phyloP scores from a whole-genome alignment of 2,113 vertebrate genomes.

The Prunella himalayana region DNA sequence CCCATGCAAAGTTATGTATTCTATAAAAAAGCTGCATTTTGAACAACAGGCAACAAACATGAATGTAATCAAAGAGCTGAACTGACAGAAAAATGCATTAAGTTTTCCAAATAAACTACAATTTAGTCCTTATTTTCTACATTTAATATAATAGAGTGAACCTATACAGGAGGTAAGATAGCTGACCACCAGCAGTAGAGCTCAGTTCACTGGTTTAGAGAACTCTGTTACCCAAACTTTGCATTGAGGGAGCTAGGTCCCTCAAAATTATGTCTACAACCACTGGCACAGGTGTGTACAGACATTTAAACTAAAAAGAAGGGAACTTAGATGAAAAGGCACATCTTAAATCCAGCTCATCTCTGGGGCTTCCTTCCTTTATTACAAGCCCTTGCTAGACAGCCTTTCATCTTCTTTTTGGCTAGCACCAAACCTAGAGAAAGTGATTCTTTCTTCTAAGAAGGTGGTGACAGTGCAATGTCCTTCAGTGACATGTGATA shows the following conservation, averaged over 20 bases:
- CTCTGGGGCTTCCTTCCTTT: background rate
- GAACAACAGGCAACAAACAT: background rate
- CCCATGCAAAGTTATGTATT: background rate
- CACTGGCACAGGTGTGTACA: background rate
- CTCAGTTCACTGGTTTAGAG: background rate
- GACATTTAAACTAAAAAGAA: background rate
- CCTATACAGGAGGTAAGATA: background rate
- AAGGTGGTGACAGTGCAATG: background rate
- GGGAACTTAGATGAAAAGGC: background rate
- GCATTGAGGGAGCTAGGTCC: background rate
- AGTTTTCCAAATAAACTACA: background rate
- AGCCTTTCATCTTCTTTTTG: background rate
- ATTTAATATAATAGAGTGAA: background rate
- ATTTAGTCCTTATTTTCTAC: background rate
- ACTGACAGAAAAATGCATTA: background rate
- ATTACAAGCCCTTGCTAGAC: background rate
- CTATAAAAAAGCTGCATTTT: background rate
- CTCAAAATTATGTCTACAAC: background rate
- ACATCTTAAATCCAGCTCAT: background rate
- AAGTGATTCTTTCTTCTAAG: background rate
- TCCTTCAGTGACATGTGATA: background rate
- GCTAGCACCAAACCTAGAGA: background rate
- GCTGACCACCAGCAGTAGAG: background rate
- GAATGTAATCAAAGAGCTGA: background rate
- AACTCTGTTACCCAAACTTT: fast-evolving